Evolutionary conservation across 1,140 invertebrate species (phyloP).

Genomic region (Heliothis virescens): DNA sequence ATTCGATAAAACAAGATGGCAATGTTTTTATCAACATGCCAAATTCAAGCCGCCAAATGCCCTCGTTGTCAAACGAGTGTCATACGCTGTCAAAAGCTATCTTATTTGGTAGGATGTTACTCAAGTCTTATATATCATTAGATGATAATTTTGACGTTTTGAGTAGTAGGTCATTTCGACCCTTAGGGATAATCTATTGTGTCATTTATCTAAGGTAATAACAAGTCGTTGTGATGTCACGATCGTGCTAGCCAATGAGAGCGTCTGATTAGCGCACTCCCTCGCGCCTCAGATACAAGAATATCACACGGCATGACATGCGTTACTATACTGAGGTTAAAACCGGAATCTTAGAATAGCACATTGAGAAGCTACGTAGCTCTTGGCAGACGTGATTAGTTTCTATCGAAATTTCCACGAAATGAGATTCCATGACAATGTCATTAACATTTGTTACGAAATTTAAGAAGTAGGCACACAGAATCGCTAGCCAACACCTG

Average conservation of each 20-base stretch:
- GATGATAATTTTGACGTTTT: too few species aligned
- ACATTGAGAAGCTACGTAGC: constrained; percentile 11
- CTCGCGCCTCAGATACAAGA: constrained; percentile 52
- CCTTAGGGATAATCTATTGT: too few species aligned
- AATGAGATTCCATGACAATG: constrained; percentile 36
- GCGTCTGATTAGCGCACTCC: constrained; percentile 67
- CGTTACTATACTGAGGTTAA: constrained; percentile 60
- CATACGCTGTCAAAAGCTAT: too few species aligned
- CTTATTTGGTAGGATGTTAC: too few species aligned
- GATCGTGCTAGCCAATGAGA: constrained; percentile 64
- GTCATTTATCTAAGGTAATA: too few species aligned
- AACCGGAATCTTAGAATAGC: constrained; percentile 57
- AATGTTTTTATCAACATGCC: too few species aligned
- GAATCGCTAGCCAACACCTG: too few species aligned
- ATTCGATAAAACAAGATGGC: too few species aligned
- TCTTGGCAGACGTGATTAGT: constrained; percentile 24
- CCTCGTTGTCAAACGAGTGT: too few species aligned
- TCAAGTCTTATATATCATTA: too few species aligned
- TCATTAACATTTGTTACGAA: constrained; percentile 39
- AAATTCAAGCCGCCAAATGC: too few species aligned
- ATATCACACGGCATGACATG: constrained; percentile 60
- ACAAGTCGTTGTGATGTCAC: constrained; percentile 68
- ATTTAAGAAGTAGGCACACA: not conserved
- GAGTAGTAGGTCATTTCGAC: too few species aligned
- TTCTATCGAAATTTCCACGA: constrained; percentile 25